phyloP scores from a whole-genome alignment of 2,797 vertebrate species.

The Hydrophis major region DNA sequence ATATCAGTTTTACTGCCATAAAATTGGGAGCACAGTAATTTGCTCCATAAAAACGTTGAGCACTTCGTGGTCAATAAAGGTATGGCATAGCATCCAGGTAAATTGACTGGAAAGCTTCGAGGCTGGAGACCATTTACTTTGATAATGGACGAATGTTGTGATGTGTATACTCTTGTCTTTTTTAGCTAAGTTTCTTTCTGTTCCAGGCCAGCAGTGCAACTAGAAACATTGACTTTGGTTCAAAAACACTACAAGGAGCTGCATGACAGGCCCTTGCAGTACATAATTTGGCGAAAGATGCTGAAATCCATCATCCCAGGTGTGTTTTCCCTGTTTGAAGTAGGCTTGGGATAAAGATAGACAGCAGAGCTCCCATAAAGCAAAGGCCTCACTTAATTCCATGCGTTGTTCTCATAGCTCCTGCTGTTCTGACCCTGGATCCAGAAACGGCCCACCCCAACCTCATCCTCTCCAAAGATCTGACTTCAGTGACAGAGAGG shows the following conservation, averaged over 20 bases:
- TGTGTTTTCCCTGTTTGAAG: neutral
- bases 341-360: neutral
- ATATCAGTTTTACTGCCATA: neutral
- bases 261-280: constrained; percentile 78
- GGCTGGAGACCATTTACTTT: neutral
- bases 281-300: constrained; percentile 83
- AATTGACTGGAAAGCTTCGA: neutral
- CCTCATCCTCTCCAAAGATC: constrained; percentile 77
- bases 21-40: neutral
- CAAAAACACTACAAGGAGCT: constrained; percentile 69
- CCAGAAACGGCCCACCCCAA: constrained; percentile 81
- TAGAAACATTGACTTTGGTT: constrained; percentile 65
- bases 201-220: constrained; percentile 41
- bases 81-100: neutral
- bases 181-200: neutral
- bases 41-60: too few relatives aligned
- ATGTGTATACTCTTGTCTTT: accelerated
- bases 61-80: neutral
- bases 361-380: accelerated
- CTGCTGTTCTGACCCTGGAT: constrained; percentile 77
- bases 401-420: constrained; percentile 62
- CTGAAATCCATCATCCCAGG: constrained; percentile 76
- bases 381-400: neutral
- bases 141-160: accelerated
- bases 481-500: constrained; percentile 74